Evolutionary conservation across 2,113 vertebrate genomes (phyloP).

Genomic region (Ochotona princeps): DNA sequence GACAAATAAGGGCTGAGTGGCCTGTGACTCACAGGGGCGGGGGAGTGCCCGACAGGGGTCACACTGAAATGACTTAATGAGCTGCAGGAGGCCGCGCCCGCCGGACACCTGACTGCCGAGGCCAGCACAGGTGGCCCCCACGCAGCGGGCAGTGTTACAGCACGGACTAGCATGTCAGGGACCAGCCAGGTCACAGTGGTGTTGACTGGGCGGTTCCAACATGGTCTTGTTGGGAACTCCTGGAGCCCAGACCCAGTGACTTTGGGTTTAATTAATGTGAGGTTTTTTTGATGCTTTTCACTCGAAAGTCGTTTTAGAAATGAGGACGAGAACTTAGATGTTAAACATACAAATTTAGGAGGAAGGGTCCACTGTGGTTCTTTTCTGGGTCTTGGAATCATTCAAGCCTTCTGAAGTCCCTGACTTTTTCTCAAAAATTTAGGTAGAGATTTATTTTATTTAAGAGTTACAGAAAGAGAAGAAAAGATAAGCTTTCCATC

Average conservation of each 20-base stretch:
- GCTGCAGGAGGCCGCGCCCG: background rate
- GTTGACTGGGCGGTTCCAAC: background rate
- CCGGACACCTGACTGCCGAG: background rate
- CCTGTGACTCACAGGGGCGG: background rate
- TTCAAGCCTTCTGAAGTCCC: too few species aligned
- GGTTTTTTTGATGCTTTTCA: background rate
- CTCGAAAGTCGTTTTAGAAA: conserved; percentile 20
- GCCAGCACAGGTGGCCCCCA: background rate
- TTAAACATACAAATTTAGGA: background rate
- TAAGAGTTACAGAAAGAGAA: too few species aligned
- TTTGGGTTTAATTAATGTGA: conserved; percentile 5
- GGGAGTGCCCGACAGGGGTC: background rate
- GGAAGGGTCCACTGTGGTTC: background rate
- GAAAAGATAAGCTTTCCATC: too few species aligned
- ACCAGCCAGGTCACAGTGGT: background rate
- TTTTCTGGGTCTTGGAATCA: too few species aligned
- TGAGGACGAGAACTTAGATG: background rate
- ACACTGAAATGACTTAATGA: background rate
- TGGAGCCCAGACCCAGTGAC: background rate
- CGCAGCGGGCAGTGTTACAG: too few species aligned
- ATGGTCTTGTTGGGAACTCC: background rate
- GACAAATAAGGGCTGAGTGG: background rate
- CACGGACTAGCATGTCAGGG: background rate
- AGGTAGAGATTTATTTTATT: too few species aligned
- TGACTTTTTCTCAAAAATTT: too few species aligned